These are phyloP conservation scores for Sander vitreus DNA, from an alignment of 2,113 vertebrate species.

Conservation along the genomic window DNA sequence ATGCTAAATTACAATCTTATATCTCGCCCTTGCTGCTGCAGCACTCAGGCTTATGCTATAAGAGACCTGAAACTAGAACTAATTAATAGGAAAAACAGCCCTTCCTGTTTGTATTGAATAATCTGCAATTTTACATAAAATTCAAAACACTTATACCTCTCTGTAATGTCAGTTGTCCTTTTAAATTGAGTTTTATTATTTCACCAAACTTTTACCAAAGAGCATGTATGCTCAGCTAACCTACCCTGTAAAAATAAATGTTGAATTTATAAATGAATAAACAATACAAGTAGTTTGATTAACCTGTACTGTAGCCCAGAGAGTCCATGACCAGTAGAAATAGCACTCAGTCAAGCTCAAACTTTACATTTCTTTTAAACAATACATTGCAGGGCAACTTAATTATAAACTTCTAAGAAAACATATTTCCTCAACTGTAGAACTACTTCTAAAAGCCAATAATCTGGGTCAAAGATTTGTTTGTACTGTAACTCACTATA, in stretches of 20 bases:
- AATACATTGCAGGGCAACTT: background rate
- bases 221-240: background rate
- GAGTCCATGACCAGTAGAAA: background rate
- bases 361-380: background rate
- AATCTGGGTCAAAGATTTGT: background rate
- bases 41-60: too few species aligned
- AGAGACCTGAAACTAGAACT: background rate
- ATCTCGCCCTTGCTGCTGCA: too few species aligned
- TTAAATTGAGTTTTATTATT: too few species aligned
- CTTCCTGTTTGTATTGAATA: background rate
- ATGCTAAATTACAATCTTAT: too few species aligned
- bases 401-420: background rate
- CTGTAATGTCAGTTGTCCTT: background rate
- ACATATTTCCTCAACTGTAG: background rate
- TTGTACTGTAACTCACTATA: background rate
- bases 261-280: background rate
- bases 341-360: background rate
- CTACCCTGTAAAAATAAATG: background rate
- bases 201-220: background rate
- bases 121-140: background rate
- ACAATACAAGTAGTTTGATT: background rate
- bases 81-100: background rate
- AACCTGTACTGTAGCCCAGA: background rate
- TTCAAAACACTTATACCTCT: too few species aligned
- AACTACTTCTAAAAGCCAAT: background rate